Base-by-base conservation (phyloP, 92 coral and sea anemone species). In the Epizoanthus rinbou region DNA sequence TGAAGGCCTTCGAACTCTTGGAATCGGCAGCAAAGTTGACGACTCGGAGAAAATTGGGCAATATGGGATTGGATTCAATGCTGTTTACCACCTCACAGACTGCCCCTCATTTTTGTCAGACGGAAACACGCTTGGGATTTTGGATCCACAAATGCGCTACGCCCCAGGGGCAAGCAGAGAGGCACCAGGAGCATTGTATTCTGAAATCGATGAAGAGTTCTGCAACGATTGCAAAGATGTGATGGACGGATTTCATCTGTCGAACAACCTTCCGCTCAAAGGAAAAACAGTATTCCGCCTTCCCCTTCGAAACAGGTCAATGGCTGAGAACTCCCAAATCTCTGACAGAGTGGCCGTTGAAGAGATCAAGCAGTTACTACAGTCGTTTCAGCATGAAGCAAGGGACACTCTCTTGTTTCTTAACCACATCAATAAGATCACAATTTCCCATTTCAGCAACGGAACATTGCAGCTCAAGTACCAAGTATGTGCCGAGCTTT, bases 41-140 rank as follows among this genome's bases (percentile, higher is more conserved):
- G 87, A 90, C 74, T 90, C 98, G 15, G 87, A 93, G n/a, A 94
- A 91, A 74, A 95, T 96, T 5, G 98, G 98, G 45, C 97, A 91
- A 73, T 95, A 93, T 75, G 98, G 98, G 0, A 93, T 95, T 75
- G 98, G 98, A 4, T 95, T 95, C 84, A 95, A 95, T 31, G 92
- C 98, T 3, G 98, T 95, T 6, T 95, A 95, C 80, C 98, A 95
- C 82, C 89, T 95, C n/a, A 95, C 98, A 22, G 98, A 95, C 64
- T 93, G 97, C 47, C 98, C 98, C 24, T 83, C 89, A 15, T 95
- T 95, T 11, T 81, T 95, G 60, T 88, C 98, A 5, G 88, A 95
- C 69, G 95, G 91, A 64, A 88, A 93, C 63, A 88, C 88, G 58
- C 85, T 95, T n/a, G 94, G 98, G 15, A 84, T 95, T 53, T 85